Conservation (phyloP, 1,140 invertebrate genomes). For the Riptortus pedestris region DNA sequence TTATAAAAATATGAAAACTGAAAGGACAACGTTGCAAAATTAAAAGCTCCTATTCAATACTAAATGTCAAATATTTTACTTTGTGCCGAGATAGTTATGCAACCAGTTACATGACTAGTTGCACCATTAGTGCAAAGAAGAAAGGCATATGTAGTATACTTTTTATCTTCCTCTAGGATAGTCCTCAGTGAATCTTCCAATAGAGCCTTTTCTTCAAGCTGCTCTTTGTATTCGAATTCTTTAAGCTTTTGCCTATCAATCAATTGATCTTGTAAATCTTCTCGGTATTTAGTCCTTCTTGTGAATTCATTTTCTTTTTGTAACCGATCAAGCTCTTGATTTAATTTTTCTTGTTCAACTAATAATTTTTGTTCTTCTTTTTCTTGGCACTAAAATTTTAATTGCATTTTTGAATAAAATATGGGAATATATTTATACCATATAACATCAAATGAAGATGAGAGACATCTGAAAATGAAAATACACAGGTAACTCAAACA, state of each 20-base stretch:
- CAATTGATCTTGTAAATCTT: slow-evolving; percentile 27
- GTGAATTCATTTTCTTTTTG: slow-evolving; percentile 6
- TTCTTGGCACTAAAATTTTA: slow-evolving; percentile 10
- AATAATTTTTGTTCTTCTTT: slow-evolving; percentile 6
- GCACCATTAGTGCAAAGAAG: too few relatives aligned
- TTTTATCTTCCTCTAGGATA: slow-evolving; percentile 27
- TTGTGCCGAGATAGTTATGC: too few relatives aligned
- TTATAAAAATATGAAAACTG: too few relatives aligned
- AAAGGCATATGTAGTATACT: too few relatives aligned
- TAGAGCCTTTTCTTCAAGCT: slow-evolving; percentile 27
- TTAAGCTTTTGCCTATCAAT: slow-evolving; percentile 19
- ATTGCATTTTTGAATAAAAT: neutral
- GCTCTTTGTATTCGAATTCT: slow-evolving; percentile 21
- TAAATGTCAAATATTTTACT: too few relatives aligned
- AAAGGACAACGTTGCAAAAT: too few relatives aligned
- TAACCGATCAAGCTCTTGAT: slow-evolving; percentile 8
- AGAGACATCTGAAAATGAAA: too few relatives aligned
- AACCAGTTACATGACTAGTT: too few relatives aligned
- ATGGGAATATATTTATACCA: neutral
- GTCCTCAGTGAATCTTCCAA: slow-evolving; percentile 26
- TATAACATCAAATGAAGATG: neutral
- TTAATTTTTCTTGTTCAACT: neutral
- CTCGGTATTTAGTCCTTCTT: slow-evolving; percentile 19
- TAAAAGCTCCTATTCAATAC: too few relatives aligned
- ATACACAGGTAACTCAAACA: too few relatives aligned